Conservation (phyloP, 2,113 vertebrate genomes). For the Chaetops frenatus region DNA sequence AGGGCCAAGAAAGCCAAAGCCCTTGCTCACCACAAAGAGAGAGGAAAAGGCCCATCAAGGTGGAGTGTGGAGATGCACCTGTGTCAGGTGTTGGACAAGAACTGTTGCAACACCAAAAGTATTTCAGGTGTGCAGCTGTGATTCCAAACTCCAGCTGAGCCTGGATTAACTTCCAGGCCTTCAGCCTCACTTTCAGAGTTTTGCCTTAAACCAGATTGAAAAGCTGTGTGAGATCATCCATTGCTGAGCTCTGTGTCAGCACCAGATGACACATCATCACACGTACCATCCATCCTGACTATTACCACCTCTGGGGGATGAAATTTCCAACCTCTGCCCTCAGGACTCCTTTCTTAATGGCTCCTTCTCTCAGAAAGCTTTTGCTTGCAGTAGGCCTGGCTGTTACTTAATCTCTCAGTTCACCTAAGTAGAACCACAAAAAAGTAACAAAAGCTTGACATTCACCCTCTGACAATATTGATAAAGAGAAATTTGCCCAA, state of each 20-base stretch:
- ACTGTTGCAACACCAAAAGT: not conserved
- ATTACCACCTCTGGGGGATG: not conserved
- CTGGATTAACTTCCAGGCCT: not conserved
- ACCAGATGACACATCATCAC: not conserved
- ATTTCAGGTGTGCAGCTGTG: not conserved
- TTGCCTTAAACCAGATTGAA: conserved; percentile 17
- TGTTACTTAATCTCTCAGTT: not conserved
- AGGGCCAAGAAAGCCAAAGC: not conserved
- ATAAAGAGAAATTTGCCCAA: not conserved
- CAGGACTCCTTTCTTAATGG: not conserved
- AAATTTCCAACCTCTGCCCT: not conserved
- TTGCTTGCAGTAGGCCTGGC: not conserved
- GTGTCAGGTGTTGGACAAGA: not conserved
- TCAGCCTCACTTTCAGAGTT: not conserved
- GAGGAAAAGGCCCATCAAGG: not conserved
- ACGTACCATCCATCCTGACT: not conserved
- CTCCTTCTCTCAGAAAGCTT: not conserved
- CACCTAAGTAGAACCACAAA: not conserved
- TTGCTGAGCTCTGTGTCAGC: conserved; percentile 20
- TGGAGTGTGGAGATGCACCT: not conserved
- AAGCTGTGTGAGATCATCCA: not conserved
- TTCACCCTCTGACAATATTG: not conserved
- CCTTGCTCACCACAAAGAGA: not conserved
- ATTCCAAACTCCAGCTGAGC: not conserved
- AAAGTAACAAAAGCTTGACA: not conserved